Conservation (phyloP, 2,113 vertebrate genomes). For the Papio anubis region DNA sequence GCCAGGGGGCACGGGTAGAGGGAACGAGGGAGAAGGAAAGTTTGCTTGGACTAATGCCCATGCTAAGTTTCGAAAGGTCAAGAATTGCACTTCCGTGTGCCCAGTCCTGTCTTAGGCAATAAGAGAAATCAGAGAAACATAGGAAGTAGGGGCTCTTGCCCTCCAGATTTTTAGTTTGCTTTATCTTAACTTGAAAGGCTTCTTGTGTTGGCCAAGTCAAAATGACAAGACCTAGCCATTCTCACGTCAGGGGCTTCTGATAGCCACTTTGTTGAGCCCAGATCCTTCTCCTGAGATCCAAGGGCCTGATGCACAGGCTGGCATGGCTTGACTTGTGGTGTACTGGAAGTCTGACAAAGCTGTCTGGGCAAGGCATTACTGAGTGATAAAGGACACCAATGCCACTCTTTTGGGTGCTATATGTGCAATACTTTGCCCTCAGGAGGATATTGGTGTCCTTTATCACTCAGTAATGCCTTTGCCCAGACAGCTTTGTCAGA, state of each 20-base stretch:
- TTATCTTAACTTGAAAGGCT: neutral
- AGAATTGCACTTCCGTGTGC: neutral
- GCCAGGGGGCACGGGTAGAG: rapidly evolving
- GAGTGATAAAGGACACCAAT: too few species aligned
- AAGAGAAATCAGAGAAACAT: neutral
- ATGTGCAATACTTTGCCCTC: neutral
- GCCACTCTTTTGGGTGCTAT: too few species aligned
- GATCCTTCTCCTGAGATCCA: neutral
- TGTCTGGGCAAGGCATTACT: too few species aligned
- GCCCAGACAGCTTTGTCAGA: neutral
- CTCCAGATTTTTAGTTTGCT: neutral
- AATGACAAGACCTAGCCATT: neutral
- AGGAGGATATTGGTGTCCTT: neutral
- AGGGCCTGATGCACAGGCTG: rapidly evolving
- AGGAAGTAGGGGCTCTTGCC: neutral
- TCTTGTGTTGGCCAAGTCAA: neutral
- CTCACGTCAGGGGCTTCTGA: neutral
- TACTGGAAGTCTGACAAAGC: neutral
- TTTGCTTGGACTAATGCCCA: neutral
- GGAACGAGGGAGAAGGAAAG: too few species aligned
- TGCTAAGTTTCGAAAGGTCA: neutral
- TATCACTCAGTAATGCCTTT: too few species aligned
- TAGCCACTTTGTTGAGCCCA: neutral
- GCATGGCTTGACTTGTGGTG: too few species aligned
- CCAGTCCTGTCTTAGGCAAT: neutral